Conservation (phyloP, 92 coral and sea anemone genomes). For the Anthopleura xanthogrammica region DNA sequence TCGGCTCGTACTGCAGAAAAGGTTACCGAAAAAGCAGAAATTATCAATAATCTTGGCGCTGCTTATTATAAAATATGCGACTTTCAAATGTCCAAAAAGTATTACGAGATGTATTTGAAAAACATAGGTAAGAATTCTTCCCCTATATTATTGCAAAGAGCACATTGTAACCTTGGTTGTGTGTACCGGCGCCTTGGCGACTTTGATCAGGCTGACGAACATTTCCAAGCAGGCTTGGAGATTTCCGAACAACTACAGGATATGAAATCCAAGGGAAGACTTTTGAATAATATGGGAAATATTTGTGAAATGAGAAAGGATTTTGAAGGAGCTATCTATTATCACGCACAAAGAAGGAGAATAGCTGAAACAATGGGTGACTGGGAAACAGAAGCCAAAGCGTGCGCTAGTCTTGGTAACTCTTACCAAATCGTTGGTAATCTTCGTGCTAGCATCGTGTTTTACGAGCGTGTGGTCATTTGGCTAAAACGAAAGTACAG, state of each 20-base stretch:
- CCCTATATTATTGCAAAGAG: constrained; percentile 54
- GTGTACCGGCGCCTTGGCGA: constrained; percentile 72
- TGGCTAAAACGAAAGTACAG: constrained; percentile 74
- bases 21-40: constrained; percentile 21
- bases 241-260: constrained; percentile 68
- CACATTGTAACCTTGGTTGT: constrained; percentile 82
- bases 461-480: constrained; percentile 73
- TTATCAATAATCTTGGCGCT: constrained; percentile 47
- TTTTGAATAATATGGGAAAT: constrained; percentile 85
- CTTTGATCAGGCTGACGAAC: constrained; percentile 63
- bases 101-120: constrained; percentile 62
- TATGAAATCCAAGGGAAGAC: constrained; percentile 61
- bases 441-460: constrained; percentile 68
- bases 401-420: constrained; percentile 80
- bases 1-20: constrained; percentile 10
- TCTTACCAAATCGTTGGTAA: constrained; percentile 65
- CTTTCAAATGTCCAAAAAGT: constrained; percentile 53
- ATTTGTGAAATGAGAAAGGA: constrained; percentile 85
- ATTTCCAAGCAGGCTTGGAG: constrained; percentile 69
- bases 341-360: constrained; percentile 66
- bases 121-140: constrained; percentile 41
- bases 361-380: constrained; percentile 66
- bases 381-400: constrained; percentile 81
- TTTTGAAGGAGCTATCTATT: constrained; percentile 76
- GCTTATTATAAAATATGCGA: constrained; percentile 58